Conservation (phyloP, 2,113 vertebrate genomes). For the Lynx canadensis region DNA sequence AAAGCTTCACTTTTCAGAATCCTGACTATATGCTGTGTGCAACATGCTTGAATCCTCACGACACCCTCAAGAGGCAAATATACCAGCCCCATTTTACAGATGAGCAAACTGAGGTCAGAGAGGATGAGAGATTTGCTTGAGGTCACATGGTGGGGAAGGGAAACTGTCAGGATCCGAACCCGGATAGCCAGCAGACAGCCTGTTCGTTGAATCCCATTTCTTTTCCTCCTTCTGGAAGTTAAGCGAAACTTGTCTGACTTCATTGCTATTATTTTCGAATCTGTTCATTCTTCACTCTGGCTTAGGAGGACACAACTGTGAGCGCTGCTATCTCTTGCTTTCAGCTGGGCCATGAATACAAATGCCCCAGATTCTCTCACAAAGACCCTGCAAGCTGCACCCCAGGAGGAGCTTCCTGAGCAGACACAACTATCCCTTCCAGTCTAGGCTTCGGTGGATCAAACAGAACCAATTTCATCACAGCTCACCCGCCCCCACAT, state of each 20-base stretch:
- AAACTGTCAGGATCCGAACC: not conserved
- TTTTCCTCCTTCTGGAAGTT: constrained; percentile 9
- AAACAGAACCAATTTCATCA: constrained; percentile 9
- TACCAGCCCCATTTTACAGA: not conserved
- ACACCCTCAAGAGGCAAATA: not conserved
- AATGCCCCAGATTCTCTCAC: not conserved
- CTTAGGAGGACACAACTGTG: not conserved
- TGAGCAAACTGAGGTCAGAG: not conserved
- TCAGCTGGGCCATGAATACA: not conserved
- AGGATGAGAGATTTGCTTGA: not conserved
- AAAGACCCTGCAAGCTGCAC: constrained; percentile 23
- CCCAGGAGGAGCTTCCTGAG: not conserved
- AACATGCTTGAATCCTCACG: not conserved
- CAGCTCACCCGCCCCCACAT: not conserved
- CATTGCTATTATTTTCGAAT: not conserved
- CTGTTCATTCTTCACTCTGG: not conserved
- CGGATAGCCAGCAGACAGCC: not conserved
- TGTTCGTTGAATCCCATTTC: not conserved
- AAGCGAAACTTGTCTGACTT: not conserved
- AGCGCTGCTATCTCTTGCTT: not conserved
- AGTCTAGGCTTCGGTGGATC: not conserved
- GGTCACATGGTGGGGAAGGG: not conserved
- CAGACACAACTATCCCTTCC: not conserved
- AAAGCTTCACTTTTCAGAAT: not conserved
- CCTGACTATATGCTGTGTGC: not conserved